These are phyloP conservation scores for Aurelia sp. DNA, from an alignment of 30 jellyfish, hydroid and myxozoan species.

Conservation along the genomic window DNA sequence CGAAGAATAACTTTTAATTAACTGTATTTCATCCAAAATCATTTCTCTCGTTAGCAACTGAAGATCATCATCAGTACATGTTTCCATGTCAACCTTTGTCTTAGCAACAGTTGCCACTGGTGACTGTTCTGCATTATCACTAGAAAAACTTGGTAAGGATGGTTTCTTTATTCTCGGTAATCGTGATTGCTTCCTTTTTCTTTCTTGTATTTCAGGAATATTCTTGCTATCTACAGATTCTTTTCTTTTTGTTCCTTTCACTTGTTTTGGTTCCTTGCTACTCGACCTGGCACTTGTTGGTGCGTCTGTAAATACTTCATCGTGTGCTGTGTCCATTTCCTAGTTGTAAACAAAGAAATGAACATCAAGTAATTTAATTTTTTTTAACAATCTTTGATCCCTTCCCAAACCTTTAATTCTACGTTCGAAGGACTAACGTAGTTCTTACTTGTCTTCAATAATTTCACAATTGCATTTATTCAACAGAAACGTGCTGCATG, in stretches of 20 bases:
- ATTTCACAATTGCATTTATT: too few species aligned
- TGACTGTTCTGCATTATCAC: neutral
- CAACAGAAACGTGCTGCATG: too few species aligned
- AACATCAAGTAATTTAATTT: neutral
- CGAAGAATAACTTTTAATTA: slow-evolving; percentile 3
- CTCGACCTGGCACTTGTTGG: neutral
- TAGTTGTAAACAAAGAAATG: neutral
- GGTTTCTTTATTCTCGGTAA: neutral
- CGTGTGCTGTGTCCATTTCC: neutral
- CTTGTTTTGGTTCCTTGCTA: too few species aligned
- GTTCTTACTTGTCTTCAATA: too few species aligned
- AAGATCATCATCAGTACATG: slow-evolving; percentile 10
- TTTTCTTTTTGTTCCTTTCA: too few species aligned
- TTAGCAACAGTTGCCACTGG: neutral
- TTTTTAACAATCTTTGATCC: too few species aligned
- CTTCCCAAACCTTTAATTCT: too few species aligned
- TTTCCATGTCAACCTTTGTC: slow-evolving; percentile 1
- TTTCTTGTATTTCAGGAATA: too few species aligned
- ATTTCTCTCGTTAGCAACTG: neutral
- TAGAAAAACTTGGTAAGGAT: neutral
- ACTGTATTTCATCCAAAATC: neutral
- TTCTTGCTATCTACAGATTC: too few species aligned
- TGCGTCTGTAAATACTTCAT: neutral
- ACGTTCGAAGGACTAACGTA: too few species aligned
- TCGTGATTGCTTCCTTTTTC: neutral